Evolutionary conservation across 2,113 vertebrate species (phyloP), one percentile per base, ranked within the genome.

Genomic region (Columba janthina): DNA sequence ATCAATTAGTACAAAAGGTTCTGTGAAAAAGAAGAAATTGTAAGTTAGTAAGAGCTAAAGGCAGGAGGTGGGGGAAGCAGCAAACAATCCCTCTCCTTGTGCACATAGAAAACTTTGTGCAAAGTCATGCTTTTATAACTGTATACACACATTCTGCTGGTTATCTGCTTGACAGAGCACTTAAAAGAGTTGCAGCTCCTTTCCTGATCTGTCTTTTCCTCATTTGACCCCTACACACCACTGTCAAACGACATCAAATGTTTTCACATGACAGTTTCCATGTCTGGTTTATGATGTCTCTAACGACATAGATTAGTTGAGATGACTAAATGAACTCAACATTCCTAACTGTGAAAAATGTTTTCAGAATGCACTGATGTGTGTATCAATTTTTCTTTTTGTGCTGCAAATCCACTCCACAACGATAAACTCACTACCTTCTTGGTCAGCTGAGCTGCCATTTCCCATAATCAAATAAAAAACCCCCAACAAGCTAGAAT

Each of bases 21-120:
- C 2, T n/a, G 14, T 28, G 20, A 54, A 65, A 76, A 74, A 71
- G 3, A 65, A 73, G 17, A 50, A 22, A 71, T 5, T 2, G 6
- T 29, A 48, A 53, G 14, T 36, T 44, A 73, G 6, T 50, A 40
- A 57, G 12, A 53, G 17, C 10, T 16, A 38, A 64, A 64, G 14
- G 26, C 9, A 38, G 10, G 24, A 71, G 5, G 1, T 54, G 21
- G 4, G 26, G n/a, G 15, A 89, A 76, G 11, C 2, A 61, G 11
- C 3, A 83, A 60, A 75, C 5, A 3, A 70, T 1, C 2, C 7
- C 5, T 56, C 6, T 12, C 28, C 9, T 1, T 57, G 11, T 22
- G 17, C 15, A 9, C 18, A 44, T 6, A 28, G 21, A 38, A 77
- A 61, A 16, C 2, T 10, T 46, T 11, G 24, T 53, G 7, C 20